These are phyloP conservation scores for Petrocephalus schoutedeni DNA, from an alignment of 2,797 vertebrate genomes.

Conservation along the genomic window DNA sequence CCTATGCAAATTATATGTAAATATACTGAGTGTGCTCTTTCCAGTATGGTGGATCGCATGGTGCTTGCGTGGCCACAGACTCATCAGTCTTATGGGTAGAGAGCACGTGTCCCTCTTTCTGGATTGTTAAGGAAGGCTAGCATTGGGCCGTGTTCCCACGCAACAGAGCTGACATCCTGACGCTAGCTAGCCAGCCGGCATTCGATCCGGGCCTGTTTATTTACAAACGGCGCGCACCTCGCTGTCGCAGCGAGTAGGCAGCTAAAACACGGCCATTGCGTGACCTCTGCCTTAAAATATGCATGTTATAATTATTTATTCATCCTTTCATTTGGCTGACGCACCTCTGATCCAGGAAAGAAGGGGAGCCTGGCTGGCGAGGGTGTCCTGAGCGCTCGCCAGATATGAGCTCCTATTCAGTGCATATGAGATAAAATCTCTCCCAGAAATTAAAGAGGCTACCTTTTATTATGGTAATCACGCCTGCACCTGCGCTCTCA, in stretches of 20 bases:
- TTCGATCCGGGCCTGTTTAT: background rate
- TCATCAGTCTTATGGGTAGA: background rate
- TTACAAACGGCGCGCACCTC: background rate
- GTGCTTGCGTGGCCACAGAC: background rate
- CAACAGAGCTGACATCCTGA: background rate
- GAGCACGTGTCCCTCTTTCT: background rate
- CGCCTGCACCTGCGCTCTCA: background rate
- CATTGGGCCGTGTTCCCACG: background rate
- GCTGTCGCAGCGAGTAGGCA: background rate
- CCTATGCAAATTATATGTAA: background rate
- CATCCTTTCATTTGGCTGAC: conserved; percentile 6
- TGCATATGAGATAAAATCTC: background rate
- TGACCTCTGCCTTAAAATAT: conserved; percentile 10
- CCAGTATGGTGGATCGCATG: background rate
- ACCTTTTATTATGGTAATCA: conserved; percentile 18
- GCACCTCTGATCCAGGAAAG: background rate
- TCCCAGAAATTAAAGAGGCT: background rate
- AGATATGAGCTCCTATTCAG: conserved; percentile 10
- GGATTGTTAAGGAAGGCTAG: background rate
- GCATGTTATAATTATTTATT: conserved; percentile 18
- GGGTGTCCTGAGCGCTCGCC: background rate
- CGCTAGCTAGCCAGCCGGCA: background rate
- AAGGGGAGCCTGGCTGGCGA: background rate
- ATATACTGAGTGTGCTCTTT: background rate
- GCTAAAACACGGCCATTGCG: background rate